Evolutionary conservation across 2,888 invertebrate genomes (phyloP).

Genomic region (Stenolophus ochropezus): DNA sequence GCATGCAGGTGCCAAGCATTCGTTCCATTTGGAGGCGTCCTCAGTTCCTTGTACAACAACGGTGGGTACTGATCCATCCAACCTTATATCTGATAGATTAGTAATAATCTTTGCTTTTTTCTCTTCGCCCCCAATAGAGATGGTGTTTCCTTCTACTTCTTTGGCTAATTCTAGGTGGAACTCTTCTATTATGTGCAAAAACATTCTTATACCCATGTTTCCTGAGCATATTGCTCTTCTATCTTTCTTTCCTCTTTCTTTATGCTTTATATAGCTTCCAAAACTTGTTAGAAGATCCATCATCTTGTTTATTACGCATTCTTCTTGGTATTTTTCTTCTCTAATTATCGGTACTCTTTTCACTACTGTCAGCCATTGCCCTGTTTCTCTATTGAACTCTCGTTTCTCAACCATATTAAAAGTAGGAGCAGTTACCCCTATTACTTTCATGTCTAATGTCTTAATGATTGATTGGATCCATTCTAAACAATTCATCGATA

Average conservation of each 20-base stretch:
- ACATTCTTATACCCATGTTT: slow-evolving; percentile 63
- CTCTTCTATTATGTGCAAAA: slow-evolving; percentile 63
- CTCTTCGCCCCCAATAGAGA: slow-evolving; percentile 65
- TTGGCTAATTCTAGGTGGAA: slow-evolving; percentile 63
- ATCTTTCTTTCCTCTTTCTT: slow-evolving; percentile 64
- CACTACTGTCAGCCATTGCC: no score
- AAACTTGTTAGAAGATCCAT: no score
- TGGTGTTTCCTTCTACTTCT: slow-evolving; percentile 64
- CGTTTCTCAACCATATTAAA: no score
- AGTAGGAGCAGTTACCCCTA: no score
- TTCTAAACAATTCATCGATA: no score
- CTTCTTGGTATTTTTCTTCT: no score
- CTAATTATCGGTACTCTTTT: no score
- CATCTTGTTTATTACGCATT: no score
- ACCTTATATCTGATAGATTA: slow-evolving; percentile 33
- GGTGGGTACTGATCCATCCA: background rate
- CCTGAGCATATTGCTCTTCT: slow-evolving; percentile 64
- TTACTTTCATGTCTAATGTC: no score
- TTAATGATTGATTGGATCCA: no score
- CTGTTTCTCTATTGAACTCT: no score
- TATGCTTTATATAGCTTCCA: slow-evolving; percentile 64
- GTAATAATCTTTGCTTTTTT: slow-evolving; percentile 65
- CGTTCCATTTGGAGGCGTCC: slow-evolving; percentile 68
- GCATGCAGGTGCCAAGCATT: slow-evolving; percentile 63
- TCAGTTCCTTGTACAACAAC: slow-evolving; percentile 64